Evolutionary conservation across 2,113 vertebrate genomes (phyloP).

Genomic region (Alaudala cheleensis): DNA sequence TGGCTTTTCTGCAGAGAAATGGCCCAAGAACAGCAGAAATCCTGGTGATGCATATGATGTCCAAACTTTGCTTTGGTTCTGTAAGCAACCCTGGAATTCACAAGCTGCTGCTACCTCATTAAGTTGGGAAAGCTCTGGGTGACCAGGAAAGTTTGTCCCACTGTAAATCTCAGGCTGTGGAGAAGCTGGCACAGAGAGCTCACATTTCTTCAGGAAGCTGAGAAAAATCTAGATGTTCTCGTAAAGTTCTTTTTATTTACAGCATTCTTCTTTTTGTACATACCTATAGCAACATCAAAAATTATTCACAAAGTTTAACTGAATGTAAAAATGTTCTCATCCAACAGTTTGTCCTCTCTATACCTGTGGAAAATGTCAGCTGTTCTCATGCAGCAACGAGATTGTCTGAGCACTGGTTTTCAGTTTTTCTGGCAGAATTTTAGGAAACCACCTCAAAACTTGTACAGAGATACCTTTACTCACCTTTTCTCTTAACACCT

Average conservation of each 20-base stretch:
- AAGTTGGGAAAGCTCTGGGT: not conserved
- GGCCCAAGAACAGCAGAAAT: not conserved
- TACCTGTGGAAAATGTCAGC: constrained; percentile 24
- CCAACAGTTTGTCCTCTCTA: constrained; percentile 41
- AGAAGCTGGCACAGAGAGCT: not conserved
- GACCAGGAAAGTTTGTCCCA: not conserved
- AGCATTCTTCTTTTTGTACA: constrained; percentile 68
- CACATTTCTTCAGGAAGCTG: constrained; percentile 59
- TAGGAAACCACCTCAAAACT: constrained; percentile 11
- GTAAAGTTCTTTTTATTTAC: constrained; percentile 76
- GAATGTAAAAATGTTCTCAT: constrained; percentile 63
- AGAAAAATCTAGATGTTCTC: constrained; percentile 58
- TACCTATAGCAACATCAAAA: constrained; percentile 71
- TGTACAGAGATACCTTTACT: constrained; percentile 1
- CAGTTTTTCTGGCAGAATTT: constrained; percentile 35
- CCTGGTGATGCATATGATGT: not conserved
- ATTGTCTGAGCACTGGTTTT: constrained; percentile 76
- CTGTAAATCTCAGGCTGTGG: not conserved
- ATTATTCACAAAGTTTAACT: constrained; percentile 70
- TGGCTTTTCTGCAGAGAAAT: not conserved
- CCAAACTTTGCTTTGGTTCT: not conserved
- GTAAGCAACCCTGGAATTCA: not conserved
- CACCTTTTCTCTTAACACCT: constrained; percentile 15
- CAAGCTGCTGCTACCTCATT: not conserved
- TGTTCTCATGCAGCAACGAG: constrained; percentile 48